Evolutionary conservation across 2,113 vertebrate species (phyloP).

Genomic region (Dendrocopos noguchii): DNA sequence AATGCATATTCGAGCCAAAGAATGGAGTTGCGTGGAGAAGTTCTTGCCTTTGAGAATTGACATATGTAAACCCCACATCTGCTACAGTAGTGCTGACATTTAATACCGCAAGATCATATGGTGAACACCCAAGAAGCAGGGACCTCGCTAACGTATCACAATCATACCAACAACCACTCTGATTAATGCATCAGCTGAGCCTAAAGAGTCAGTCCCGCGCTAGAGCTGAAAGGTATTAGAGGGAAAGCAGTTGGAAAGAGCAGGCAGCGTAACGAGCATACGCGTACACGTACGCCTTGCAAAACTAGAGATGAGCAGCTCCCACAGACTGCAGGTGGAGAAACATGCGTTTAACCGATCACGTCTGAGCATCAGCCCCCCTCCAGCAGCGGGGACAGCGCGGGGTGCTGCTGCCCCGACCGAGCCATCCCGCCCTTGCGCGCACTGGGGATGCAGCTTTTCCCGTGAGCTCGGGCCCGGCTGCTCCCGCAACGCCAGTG

Average conservation of each 20-base stretch:
- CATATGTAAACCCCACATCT: not conserved
- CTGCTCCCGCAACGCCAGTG: not conserved
- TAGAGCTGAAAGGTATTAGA: not conserved
- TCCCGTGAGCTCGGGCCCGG: not conserved
- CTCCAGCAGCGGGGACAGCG: not conserved
- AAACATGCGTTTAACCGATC: rapidly evolving
- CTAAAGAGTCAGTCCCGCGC: not conserved
- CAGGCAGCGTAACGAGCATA: not conserved
- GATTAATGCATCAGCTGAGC: not conserved
- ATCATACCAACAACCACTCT: rapidly evolving
- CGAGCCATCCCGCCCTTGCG: not conserved
- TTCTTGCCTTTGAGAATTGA: not conserved
- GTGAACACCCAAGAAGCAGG: not conserved
- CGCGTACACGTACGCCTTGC: not conserved
- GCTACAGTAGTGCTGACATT: not conserved
- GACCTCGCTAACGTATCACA: not conserved
- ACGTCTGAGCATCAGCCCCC: not conserved
- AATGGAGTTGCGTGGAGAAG: not conserved
- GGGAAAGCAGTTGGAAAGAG: not conserved
- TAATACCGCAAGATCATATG: not conserved
- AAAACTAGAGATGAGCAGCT: not conserved
- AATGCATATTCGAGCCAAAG: not conserved
- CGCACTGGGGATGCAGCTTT: not conserved
- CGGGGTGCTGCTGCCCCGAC: not conserved
- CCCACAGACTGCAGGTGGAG: not conserved